Conservation (phyloP, 2,113 vertebrate genomes). For the Ameiurus melas region DNA sequence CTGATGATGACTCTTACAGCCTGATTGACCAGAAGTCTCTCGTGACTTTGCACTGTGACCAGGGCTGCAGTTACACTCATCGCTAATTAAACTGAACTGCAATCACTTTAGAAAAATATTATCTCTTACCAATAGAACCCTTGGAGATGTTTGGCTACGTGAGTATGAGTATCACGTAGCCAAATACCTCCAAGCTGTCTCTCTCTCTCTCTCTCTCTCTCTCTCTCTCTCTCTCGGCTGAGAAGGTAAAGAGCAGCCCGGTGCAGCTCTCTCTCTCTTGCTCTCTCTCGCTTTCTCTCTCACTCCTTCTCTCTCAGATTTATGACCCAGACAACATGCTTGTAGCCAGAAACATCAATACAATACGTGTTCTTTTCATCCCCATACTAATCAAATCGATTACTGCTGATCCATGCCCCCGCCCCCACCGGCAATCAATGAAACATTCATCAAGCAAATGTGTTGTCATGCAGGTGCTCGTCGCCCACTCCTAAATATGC, state of each 20-base stretch:
- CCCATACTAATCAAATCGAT: conserved; percentile 83
- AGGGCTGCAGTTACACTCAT: background rate
- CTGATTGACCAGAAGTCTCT: background rate
- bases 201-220: background rate
- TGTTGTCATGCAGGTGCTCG: conserved; percentile 54
- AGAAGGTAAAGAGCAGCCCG: background rate
- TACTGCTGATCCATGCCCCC: conserved; percentile 77
- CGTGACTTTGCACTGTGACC: background rate
- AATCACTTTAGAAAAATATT: conserved; percentile 2
- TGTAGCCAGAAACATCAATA: conserved; percentile 74
- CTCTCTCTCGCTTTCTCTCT: background rate
- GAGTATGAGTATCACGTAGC: background rate
- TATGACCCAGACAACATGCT: conserved; percentile 67
- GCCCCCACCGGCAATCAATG: conserved; percentile 63
- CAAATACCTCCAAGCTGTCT: background rate
- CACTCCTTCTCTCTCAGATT: conserved; percentile 40
- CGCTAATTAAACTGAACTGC: background rate
- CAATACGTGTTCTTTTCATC: conserved; percentile 78
- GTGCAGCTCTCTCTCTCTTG: background rate
- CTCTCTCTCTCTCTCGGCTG: background rate
- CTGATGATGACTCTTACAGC: background rate
- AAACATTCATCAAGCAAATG: conserved; percentile 79
- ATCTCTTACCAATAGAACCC: background rate
- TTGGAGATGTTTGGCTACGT: background rate
- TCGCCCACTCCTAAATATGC: conserved; percentile 43